Percentiles rank a stretch among this genome's conserved stretches.
Evolutionary conservation across 2,797 vertebrate genomes (phyloP).

Genomic region (Nasua narica): DNA sequence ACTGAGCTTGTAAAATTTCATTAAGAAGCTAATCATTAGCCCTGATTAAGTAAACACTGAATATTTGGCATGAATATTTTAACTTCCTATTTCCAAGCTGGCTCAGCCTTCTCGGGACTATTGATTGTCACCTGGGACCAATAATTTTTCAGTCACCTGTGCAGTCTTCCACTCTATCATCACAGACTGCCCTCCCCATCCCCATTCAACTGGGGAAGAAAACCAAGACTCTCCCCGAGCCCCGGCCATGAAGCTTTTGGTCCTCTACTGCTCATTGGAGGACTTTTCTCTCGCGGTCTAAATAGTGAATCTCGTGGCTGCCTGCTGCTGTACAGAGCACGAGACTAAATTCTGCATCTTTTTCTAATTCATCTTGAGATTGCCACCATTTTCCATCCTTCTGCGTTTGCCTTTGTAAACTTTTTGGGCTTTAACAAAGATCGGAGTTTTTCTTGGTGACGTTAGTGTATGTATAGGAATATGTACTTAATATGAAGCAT

Average conservation of each 20-base stretch:
- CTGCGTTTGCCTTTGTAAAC: not conserved
- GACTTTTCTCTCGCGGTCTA: not conserved
- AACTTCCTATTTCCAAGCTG: constrained; percentile 46
- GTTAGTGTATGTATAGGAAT: not conserved
- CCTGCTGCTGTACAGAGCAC: not conserved
- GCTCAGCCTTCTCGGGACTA: constrained; percentile 41
- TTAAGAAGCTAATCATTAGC: constrained; percentile 69
- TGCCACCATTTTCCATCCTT: not conserved
- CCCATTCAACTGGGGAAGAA: not conserved
- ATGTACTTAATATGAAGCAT: not conserved
- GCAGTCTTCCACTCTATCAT: not conserved
- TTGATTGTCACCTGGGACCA: not conserved
- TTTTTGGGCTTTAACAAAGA: constrained; percentile 15
- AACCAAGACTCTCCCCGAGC: not conserved
- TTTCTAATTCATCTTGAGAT: not conserved
- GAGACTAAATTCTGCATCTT: not conserved
- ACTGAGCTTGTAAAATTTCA: constrained; percentile 68
- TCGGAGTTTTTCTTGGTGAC: not conserved
- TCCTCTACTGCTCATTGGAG: not conserved
- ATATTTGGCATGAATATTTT: constrained; percentile 62
- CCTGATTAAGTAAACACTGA: constrained; percentile 64
- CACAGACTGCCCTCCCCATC: not conserved
- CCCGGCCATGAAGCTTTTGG: not conserved
- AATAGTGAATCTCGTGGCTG: not conserved
- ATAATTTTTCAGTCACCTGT: constrained; percentile 15